Evolutionary conservation across 1,140 invertebrate genomes (phyloP), one percentile per base, ranked within the genome.

Genomic region (Coelopa frigida): DNA sequence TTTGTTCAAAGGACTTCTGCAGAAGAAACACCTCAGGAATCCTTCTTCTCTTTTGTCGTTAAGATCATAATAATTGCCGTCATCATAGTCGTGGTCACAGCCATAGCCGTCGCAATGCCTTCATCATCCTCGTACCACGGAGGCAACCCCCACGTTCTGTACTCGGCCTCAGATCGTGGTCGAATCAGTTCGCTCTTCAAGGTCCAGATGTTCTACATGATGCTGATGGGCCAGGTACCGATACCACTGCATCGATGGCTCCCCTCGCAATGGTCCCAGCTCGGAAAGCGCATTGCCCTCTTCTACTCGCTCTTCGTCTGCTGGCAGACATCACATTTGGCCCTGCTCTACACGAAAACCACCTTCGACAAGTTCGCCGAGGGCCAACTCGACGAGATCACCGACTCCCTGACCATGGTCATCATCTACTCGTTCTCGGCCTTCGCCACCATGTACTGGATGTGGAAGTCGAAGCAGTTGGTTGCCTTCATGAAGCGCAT

Each of bases 341-440:
- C 50, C 6, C 5, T 66, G 17, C 46, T 67, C 1, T 66, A 54
- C 26, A 49, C 47, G 15, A 63, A 59, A 36, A 55, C 62, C 1
- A 59, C 60, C 7, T 37, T 58, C 22, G 62, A 61, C 27, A 54
- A 50, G 14, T 20, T 66, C 37, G 52, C 56, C 10, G 44, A 40
- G 10, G 62, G 62, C 3, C 47, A 63, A 26, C 46, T 67, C 22
- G 58, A 61, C 44, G 47, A 53, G 23, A 66, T 66, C 2, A 63
- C 62, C 1, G 62, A 67, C 41, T 52, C 62, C 1, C 23, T 67
- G 5, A 66, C 60, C 20, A 63, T 66, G 60, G 52, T 51, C 11
- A 51, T 67, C 2, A 67, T 67, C 14, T 66, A 61, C 33, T 63
- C 53, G 20, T 66, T 63, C 21, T 54, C 62, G 4, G 31, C 29